These are phyloP conservation scores for Parotocinclus haroldoi DNA, from an alignment of 2,797 vertebrate species.

Conservation along the genomic window DNA sequence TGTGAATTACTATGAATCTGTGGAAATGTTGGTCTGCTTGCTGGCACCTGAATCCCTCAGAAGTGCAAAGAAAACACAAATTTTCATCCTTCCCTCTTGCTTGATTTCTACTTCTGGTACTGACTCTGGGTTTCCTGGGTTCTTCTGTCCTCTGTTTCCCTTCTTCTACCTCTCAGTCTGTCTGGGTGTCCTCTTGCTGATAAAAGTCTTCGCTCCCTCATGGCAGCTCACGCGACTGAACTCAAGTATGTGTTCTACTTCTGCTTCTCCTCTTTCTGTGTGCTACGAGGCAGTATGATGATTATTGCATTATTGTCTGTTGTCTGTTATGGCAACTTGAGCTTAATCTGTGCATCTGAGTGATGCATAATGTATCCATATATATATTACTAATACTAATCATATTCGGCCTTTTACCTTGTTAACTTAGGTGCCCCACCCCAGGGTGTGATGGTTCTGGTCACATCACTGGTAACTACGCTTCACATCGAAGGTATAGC, in stretches of 20 bases:
- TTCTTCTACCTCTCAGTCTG: slow-evolving; percentile 79
- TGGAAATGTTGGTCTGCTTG: too few relatives aligned
- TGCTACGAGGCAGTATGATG: slow-evolving; percentile 14
- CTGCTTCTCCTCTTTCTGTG: slow-evolving; percentile 54
- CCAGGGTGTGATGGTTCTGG: slow-evolving; percentile 96
- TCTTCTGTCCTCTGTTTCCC: slow-evolving; percentile 37
- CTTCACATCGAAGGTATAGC: slow-evolving; percentile 92
- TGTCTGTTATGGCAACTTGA: too few relatives aligned
- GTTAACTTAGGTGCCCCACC: slow-evolving; percentile 86
- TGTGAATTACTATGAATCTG: too few relatives aligned
- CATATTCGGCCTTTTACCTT: slow-evolving; percentile 3
- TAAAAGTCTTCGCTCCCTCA: slow-evolving; percentile 99
- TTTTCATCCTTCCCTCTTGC: slow-evolving; percentile 22
- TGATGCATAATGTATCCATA: background rate
- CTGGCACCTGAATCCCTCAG: too few relatives aligned
- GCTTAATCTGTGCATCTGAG: background rate
- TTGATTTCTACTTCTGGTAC: slow-evolving; percentile 27
- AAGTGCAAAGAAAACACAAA: too few relatives aligned
- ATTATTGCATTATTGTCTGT: slow-evolving; percentile 5
- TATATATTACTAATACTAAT: too few relatives aligned
- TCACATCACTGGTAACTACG: slow-evolving; percentile 97
- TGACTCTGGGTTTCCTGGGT: slow-evolving; percentile 52
- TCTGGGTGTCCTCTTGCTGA: slow-evolving; percentile 99
- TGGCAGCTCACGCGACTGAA: slow-evolving; percentile 99
- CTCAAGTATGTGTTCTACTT: slow-evolving; percentile 91